A percentile compares a stretch with the other conserved stretches of the same genome.
Conservation (phyloP, 2,797 vertebrate species). For the Danio choprae region DNA sequence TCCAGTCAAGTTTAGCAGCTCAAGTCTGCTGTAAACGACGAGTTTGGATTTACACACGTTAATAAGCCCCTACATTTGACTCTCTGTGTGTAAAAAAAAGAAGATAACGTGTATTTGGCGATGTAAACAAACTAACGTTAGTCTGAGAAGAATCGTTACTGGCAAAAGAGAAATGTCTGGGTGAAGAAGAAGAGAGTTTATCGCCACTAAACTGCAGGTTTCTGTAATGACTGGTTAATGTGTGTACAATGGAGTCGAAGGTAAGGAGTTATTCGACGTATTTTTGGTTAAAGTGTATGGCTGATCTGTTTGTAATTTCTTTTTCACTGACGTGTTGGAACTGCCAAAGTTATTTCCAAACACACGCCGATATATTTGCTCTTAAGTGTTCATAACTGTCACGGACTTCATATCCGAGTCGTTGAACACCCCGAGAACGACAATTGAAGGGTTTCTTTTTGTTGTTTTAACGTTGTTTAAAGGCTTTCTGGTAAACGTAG, state of each 20-base stretch:
- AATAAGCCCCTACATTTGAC: background rate
- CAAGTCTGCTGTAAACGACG: background rate
- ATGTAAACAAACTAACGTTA: constrained; percentile 52
- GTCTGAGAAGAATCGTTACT: constrained; percentile 63
- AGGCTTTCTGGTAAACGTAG: constrained; percentile 61
- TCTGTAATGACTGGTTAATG: constrained; percentile 77
- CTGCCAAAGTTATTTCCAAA: constrained; percentile 16
- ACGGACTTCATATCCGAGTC: background rate
- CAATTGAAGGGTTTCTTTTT: background rate
- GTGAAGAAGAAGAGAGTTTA: constrained; percentile 66
- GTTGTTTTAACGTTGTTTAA: background rate
- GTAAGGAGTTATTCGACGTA: constrained; percentile 60
- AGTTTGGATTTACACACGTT: background rate
- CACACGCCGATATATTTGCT: constrained; percentile 27
- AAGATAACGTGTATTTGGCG: constrained; percentile 47
- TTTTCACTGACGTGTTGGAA: background rate
- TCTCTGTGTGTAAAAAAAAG: constrained; percentile 45
- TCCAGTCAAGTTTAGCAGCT: background rate
- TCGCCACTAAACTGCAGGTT: constrained; percentile 66
- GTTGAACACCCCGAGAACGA: background rate
- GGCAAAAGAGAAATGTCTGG: constrained; percentile 72
- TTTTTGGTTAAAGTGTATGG: background rate
- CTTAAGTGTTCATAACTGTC: background rate
- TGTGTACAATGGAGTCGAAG: constrained; percentile 79
- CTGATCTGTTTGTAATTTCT: constrained; percentile 12